Base-by-base conservation (phyloP, 2,888 invertebrate genomes). In the Philaethria dido region DNA sequence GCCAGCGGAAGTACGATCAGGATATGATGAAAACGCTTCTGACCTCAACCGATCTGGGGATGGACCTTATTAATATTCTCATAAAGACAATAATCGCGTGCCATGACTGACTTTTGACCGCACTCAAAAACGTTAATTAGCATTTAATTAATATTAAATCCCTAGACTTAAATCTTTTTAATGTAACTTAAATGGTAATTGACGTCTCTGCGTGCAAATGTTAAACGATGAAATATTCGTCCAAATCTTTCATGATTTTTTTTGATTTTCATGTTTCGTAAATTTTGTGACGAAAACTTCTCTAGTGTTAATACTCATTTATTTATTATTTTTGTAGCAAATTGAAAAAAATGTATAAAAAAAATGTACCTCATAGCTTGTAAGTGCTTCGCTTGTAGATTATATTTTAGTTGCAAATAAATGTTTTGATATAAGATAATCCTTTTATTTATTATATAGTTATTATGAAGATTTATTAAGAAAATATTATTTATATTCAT, bases 11-110 rank as follows among this genome's bases (percentile, higher is more conserved):
- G 74, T 74, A 3, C 72, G 83, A 0, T 74, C 78, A 8, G 77
- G 89, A 0, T 88, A 90, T 57, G 89, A 88, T 44, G 87, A 85
- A 47, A 88, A 88, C 71, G 87, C 88, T 0, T 73, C 83, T 0
- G 83, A 88, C 68, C 73, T 86, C 1, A 73, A 75, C 18, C 80
- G 85, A 20, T 83, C 85, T 42, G 79, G 69, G 1, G 84, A 82
- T 57, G 90, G 88, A 71, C 87, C 88, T 62, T 92, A 90, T 65
- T 89, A 76, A 74, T 16, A 62, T 16, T 9, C 0, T 3, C 4
- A 25, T 39, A 64, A 16, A 36, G 44, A 59, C 59, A 18, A 67
- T 22, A 59, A 44, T 39, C 1, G 48, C 57, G 48, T 48, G 33
- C 45, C 36, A 61, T 50, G 20, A 54, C 25, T 45, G 36, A 48